Base-by-base conservation (phyloP, 2,113 vertebrate species). In the Paedocypris sp. region DNA sequence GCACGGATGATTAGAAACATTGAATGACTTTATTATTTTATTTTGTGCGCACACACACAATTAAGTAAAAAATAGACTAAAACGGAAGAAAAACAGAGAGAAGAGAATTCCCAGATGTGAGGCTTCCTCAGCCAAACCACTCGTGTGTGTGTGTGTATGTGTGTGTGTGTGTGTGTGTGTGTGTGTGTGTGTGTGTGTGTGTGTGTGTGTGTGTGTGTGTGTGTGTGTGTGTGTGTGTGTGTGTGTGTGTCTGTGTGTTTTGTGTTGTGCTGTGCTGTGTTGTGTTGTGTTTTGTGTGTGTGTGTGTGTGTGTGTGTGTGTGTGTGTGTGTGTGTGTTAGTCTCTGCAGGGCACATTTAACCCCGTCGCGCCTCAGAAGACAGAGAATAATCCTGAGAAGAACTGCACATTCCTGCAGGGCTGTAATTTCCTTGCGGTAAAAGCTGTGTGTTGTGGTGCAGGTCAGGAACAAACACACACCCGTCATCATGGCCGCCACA, bases 361-460 rank as follows among this genome's bases (percentile, higher is more conserved):
- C 18, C 39, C 18, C 12, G 25, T 36, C 15, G 26, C 67, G 67
- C 81, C 80, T 83, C 74, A 78, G 72, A 83, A 77, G 73, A 79
- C 74, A 73, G 75, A 79, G 81, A 79, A 83, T 84, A n/a, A n/a
- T n/a, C n/a, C n/a, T 82, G 83, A 87, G 83, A 85, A 85, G 82
- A 86, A 85, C 79, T 81, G 74, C 67, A 79, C 83, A 86, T 85
- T 86, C 84, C 83, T 79, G 76, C 75, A 83, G 78, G 80, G 81
- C 83, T 85, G 73, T 86, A 84, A 86, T 85, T 86, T 86, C 82
- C 76, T 82, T 86, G 83, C 81, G 75, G 81, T 81, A 79, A 83
- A 83, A 83, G 75, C 81, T 80, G 79, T 81, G 82, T 82, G 81
- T 87, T 85, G 83, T 85, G 84, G 85, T 87, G 78, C 80, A 83